phyloP scores from a whole-genome alignment of 2,797 vertebrate species.

The Anguilla marmorata region DNA sequence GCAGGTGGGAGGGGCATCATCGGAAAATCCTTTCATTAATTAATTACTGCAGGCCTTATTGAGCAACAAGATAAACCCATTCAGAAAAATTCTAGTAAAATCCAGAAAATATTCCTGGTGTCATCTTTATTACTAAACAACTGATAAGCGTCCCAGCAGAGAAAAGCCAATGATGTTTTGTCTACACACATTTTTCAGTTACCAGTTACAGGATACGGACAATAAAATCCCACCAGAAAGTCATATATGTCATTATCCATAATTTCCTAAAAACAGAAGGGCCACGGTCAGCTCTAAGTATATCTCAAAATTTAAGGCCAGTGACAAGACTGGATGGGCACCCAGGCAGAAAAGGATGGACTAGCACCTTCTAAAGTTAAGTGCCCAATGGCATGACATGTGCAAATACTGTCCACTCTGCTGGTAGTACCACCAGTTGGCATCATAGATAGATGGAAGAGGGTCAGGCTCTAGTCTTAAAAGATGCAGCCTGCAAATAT shows the following conservation, averaged over 20 bases:
- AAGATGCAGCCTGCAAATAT: not conserved
- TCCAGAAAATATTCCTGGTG: not conserved
- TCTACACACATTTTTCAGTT: not conserved
- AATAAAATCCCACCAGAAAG: not conserved
- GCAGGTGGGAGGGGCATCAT: not conserved
- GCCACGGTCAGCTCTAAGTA: not conserved
- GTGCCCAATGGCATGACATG: not conserved
- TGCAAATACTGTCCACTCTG: not conserved
- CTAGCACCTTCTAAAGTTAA: not conserved
- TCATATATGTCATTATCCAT: not conserved
- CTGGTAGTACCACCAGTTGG: not conserved
- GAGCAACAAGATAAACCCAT: not conserved
- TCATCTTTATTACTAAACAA: not conserved
- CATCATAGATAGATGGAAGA: not conserved
- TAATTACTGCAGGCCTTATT: not conserved
- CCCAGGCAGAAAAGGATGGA: not conserved
- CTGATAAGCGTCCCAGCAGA: not conserved
- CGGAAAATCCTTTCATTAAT: not conserved
- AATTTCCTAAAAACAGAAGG: not conserved
- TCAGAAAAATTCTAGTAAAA: not conserved
- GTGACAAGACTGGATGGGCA: not conserved
- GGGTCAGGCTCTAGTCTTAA: not conserved
- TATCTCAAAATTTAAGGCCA: not conserved
- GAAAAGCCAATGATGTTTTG: not conserved
- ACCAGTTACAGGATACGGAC: not conserved